phyloP scores from a whole-genome alignment of 2,113 vertebrate species.

The Anser brachyrhynchus region DNA sequence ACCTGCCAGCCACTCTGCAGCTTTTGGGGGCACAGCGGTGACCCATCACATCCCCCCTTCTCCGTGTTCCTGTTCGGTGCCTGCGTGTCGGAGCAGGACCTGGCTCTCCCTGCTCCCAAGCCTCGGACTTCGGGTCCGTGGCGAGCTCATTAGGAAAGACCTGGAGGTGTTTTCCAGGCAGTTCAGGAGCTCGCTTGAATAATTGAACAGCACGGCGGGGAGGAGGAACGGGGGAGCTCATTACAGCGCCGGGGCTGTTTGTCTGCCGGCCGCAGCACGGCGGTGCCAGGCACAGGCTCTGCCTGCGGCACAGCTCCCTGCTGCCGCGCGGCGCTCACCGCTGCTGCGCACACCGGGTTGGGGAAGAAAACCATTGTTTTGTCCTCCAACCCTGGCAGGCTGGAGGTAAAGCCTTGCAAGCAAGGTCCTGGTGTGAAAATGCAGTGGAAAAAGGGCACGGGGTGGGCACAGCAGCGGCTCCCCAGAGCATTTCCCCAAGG shows the following conservation, averaged over 20 bases:
- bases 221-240: slow-evolving; percentile 9
- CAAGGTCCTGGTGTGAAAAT: neutral
- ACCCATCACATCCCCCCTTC: neutral
- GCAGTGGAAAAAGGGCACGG: accelerated
- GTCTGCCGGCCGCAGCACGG: neutral
- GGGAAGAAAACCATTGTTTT: neutral
- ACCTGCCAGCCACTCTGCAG: accelerated
- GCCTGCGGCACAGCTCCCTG: neutral
- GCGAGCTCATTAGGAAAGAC: slow-evolving; percentile 12
- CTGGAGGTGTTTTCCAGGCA: slow-evolving; percentile 33
- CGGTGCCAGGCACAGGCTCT: neutral
- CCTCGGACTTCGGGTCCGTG: neutral
- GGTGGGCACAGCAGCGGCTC: neutral
- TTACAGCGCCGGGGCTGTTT: neutral
- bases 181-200: slow-evolving; percentile 14
- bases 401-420: neutral
- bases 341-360: accelerated
- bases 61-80: accelerated
- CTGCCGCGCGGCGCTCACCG: neutral
- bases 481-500: neutral
- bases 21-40: accelerated
- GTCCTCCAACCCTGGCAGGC: accelerated
- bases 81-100: neutral
- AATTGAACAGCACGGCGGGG: neutral
- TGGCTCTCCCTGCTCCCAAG: neutral